Conservation (phyloP, 2,797 vertebrate genomes). For the Streptopelia turtur region DNA sequence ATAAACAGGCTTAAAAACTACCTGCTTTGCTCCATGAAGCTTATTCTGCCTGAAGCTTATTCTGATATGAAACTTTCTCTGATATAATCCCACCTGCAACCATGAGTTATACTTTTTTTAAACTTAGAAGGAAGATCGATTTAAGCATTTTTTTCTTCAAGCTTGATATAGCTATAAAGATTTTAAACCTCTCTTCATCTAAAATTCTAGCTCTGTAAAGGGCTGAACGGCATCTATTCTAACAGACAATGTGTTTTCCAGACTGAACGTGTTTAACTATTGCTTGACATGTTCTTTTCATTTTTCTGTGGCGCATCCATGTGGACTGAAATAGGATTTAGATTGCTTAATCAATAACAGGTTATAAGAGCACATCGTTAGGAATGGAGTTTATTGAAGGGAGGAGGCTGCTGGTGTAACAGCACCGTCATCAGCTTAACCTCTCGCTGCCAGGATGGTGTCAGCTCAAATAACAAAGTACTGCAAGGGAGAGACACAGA, state of each 20-base stretch:
- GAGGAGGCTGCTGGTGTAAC: neutral
- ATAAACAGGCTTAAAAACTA: neutral
- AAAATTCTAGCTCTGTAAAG: slow-evolving; percentile 15
- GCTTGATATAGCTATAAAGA: neutral
- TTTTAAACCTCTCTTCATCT: slow-evolving; percentile 26
- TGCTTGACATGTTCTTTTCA: neutral
- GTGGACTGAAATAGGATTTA: slow-evolving; percentile 47
- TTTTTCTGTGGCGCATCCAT: slow-evolving; percentile 16
- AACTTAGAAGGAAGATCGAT: neutral
- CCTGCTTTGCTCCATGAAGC: neutral
- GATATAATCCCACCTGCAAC: neutral
- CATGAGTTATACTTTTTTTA: neutral
- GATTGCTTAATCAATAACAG: slow-evolving; percentile 52
- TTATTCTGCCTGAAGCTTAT: neutral
- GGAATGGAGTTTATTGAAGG: slow-evolving; percentile 5
- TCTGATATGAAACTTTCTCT: neutral
- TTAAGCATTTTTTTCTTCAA: neutral
- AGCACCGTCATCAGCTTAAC: neutral
- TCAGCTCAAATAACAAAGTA: slow-evolving; percentile 41
- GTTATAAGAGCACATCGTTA: neutral
- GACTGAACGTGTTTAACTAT: neutral
- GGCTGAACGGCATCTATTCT: neutral
- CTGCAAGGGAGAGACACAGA: neutral
- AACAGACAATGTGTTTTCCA: slow-evolving; percentile 28
- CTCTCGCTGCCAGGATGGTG: neutral